Evolutionary conservation across 1,140 invertebrate genomes (phyloP).

Genomic region (Theocolax elegans): DNA sequence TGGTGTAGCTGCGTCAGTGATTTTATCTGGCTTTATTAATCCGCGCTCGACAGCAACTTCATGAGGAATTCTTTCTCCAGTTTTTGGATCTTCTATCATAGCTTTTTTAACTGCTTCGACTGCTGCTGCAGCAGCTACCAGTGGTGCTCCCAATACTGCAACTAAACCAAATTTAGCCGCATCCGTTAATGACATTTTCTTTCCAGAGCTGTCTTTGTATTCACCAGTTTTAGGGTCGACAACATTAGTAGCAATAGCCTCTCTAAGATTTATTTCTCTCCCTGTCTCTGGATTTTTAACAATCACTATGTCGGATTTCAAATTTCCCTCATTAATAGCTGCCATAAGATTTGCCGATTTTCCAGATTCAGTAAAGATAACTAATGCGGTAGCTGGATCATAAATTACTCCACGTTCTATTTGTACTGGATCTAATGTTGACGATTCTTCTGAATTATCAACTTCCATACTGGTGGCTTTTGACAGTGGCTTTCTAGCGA

Average conservation of each 20-base stretch:
- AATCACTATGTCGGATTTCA: slow-evolving; percentile 76
- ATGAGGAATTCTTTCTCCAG: slow-evolving; percentile 79
- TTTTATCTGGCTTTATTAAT: slow-evolving; percentile 69
- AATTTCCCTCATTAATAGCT: slow-evolving; percentile 75
- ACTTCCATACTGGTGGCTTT: slow-evolving; percentile 62
- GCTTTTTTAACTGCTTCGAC: slow-evolving; percentile 69
- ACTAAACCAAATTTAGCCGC: slow-evolving; percentile 81
- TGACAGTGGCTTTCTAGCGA: background rate
- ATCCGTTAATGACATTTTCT: slow-evolving; percentile 77
- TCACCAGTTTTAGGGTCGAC: slow-evolving; percentile 79
- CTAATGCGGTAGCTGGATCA: slow-evolving; percentile 77
- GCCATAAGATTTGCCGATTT: slow-evolving; percentile 76
- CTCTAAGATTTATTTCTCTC: slow-evolving; percentile 76
- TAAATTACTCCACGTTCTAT: slow-evolving; percentile 78
- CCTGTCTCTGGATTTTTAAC: slow-evolving; percentile 81
- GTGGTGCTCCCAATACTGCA: slow-evolving; percentile 76
- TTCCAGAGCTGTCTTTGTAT: slow-evolving; percentile 74
- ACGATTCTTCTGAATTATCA: slow-evolving; percentile 68
- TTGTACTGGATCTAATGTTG: slow-evolving; percentile 74
- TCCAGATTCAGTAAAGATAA: slow-evolving; percentile 78
- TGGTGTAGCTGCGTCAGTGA: slow-evolving; percentile 45
- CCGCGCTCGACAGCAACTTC: slow-evolving; percentile 84
- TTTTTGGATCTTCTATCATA: slow-evolving; percentile 81
- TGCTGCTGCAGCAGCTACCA: slow-evolving; percentile 72
- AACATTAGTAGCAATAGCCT: slow-evolving; percentile 81